These are phyloP conservation scores for Calyptomena viridis DNA, from an alignment of 2,113 vertebrate species.

Conservation along the genomic window DNA sequence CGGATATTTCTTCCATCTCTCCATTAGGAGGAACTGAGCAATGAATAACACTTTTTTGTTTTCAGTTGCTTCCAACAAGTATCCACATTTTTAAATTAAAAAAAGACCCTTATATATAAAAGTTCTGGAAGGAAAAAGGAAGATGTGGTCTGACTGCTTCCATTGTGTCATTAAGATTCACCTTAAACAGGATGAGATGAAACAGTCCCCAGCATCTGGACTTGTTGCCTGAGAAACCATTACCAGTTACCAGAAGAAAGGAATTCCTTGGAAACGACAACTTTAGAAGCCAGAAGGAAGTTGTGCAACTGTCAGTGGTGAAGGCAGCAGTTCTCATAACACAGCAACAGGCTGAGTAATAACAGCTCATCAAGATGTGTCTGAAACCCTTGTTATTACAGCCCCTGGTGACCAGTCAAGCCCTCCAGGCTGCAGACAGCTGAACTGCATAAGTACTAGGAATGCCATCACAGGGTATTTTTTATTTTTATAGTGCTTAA, in stretches of 20 bases:
- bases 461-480: not conserved
- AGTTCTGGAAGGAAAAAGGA: not conserved
- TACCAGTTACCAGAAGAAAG: constrained; percentile 2
- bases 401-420: not conserved
- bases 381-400: not conserved
- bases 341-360: not conserved
- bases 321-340: not conserved
- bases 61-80: not conserved
- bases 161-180: not conserved
- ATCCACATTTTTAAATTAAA: not conserved
- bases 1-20: not conserved
- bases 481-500: not conserved
- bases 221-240: not conserved
- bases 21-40: not conserved
- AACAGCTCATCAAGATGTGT: not conserved
- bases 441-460: not conserved
- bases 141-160: not conserved
- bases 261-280: constrained; percentile 36
- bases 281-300: constrained; percentile 35
- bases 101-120: not conserved
- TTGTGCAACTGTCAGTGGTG: not conserved
- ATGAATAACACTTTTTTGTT: not conserved
- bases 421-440: not conserved
- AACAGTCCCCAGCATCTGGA: not conserved
- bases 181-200: not conserved